These are phyloP conservation scores for Rhingia rostrata DNA, from an alignment of 2,888 invertebrate genomes.

Conservation along the genomic window DNA sequence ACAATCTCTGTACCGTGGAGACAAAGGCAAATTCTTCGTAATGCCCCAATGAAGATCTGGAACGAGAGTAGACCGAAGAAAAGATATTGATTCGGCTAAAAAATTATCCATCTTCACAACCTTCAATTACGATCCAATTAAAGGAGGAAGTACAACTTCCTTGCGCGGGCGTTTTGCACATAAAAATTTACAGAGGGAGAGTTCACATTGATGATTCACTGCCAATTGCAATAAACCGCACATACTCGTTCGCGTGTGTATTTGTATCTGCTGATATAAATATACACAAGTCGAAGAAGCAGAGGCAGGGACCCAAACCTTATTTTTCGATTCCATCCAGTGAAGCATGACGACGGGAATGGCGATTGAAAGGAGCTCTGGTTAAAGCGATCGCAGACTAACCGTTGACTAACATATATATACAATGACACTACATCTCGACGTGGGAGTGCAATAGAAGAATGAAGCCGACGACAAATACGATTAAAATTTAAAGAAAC, in stretches of 20 bases:
- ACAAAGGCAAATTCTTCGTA: constrained; percentile 9
- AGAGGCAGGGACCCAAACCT: constrained; percentile 4
- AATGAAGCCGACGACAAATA: background rate
- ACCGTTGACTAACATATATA: too few relatives aligned
- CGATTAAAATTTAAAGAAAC: background rate
- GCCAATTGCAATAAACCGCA: constrained; percentile 50
- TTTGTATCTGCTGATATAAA: constrained; percentile 5
- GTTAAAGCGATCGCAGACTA: background rate
- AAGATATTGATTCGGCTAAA: constrained; percentile 39
- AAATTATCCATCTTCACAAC: constrained; percentile 32
- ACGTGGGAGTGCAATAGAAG: constrained; percentile 19
- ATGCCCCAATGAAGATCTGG: constrained; percentile 37
- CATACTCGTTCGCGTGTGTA: background rate
- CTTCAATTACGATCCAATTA: constrained; percentile 55
- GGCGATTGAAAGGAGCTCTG: background rate
- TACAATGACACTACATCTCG: background rate
- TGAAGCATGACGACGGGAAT: constrained; percentile 30
- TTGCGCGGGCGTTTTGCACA: constrained; percentile 51
- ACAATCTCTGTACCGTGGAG: background rate
- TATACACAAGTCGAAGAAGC: background rate
- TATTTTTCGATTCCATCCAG: constrained; percentile 27
- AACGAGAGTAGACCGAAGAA: constrained; percentile 25
- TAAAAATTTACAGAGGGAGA: constrained; percentile 10
- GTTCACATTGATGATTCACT: constrained; percentile 42
- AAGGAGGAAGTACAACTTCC: constrained; percentile 59